phyloP scores from a whole-genome alignment of 2,797 vertebrate genomes.

The Psittacula echo region DNA sequence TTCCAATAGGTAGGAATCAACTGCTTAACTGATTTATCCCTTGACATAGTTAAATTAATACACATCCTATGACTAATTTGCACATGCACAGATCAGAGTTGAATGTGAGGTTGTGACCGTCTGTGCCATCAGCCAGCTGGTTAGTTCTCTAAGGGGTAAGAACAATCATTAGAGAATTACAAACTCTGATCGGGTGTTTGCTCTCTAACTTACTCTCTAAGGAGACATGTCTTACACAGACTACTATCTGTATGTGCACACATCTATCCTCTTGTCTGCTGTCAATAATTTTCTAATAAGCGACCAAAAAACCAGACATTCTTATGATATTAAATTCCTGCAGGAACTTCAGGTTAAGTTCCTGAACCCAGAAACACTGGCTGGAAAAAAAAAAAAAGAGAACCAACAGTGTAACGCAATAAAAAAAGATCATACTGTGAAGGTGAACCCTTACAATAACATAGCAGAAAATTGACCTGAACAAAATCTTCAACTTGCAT shows the following conservation, averaged over 20 bases:
- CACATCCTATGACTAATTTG: fast-evolving
- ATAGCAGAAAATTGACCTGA: background rate
- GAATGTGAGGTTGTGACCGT: background rate
- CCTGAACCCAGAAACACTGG: background rate
- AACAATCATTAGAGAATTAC: background rate
- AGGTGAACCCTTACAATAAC: background rate
- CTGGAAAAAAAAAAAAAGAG: background rate
- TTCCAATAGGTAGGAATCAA: background rate
- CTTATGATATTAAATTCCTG: background rate
- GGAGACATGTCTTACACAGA: background rate
- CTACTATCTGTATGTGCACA: background rate
- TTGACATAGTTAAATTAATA: background rate
- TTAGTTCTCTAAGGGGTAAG: background rate
- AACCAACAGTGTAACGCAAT: too few relatives aligned
- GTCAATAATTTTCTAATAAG: background rate
- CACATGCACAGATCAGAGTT: background rate
- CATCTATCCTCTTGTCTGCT: background rate
- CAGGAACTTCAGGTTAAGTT: background rate
- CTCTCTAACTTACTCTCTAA: background rate
- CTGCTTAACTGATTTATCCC: background rate
- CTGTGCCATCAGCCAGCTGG: background rate
- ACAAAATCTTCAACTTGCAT: background rate
- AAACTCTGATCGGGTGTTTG: background rate
- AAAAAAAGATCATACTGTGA: background rate
- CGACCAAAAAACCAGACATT: background rate